These are phyloP conservation scores for Drosophila birchii DNA, from an alignment of 2,888 invertebrate species.

Conservation along the genomic window DNA sequence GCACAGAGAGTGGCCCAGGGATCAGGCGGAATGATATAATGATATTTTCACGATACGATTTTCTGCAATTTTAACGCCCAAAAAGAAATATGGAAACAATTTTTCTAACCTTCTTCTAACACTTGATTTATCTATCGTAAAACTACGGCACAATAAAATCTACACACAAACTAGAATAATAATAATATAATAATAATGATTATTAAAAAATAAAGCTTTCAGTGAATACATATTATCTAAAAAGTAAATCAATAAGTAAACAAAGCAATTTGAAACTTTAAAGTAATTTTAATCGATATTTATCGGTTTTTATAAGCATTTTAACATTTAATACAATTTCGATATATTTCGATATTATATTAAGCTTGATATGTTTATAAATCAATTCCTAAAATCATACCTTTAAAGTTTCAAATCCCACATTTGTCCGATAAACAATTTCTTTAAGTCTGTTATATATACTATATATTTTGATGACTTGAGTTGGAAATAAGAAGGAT, in stretches of 20 bases:
- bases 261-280: constrained; percentile 27
- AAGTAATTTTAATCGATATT: neutral
- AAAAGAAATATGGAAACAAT: constrained; percentile 33
- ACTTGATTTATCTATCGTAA: constrained; percentile 32
- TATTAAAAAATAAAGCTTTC: constrained; percentile 21
- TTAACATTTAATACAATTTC: neutral
- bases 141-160: constrained; percentile 51
- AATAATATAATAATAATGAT: constrained; percentile 21
- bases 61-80: constrained; percentile 84
- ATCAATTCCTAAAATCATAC: neutral
- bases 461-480: neutral
- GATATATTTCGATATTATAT: neutral
- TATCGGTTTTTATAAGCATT: neutral
- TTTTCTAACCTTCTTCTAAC: constrained; percentile 1
- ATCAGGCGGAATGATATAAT: constrained; percentile 25
- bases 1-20: constrained; percentile 1
- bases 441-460: neutral
- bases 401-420: constrained; percentile 3
- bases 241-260: neutral
- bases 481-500: constrained; percentile 7
- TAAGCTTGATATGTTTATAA: neutral
- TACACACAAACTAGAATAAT: constrained; percentile 16
- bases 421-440: constrained; percentile 7
- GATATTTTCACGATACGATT: constrained; percentile 83
- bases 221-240: constrained; percentile 12